These are phyloP conservation scores for Yponomeuta evonymella DNA, from an alignment of 2,888 invertebrate species.

Conservation along the genomic window DNA sequence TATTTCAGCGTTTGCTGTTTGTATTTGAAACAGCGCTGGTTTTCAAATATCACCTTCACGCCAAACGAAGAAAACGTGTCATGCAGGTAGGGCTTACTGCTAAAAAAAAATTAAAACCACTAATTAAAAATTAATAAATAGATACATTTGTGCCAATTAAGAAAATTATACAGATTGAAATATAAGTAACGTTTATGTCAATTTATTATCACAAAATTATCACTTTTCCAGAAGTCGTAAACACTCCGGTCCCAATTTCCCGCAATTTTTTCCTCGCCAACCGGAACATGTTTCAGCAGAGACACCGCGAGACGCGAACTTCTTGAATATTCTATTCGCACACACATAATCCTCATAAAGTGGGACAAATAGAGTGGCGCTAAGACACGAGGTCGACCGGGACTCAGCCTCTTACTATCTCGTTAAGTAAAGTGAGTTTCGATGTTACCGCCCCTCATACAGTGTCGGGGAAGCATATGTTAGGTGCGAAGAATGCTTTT, in stretches of 20 bases:
- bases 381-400: neutral
- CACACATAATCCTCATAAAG: conserved; percentile 9
- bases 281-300: neutral
- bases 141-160: too few relatives aligned
- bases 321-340: conserved; percentile 10
- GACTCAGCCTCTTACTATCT: conserved; percentile 23
- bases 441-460: conserved; percentile 19
- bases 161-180: too few relatives aligned
- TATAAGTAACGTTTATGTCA: too few relatives aligned
- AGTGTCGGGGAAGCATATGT: conserved; percentile 1
- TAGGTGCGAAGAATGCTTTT: neutral
- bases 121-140: too few relatives aligned
- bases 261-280: neutral
- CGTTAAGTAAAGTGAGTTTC: conserved; percentile 29
- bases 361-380: conserved; percentile 9
- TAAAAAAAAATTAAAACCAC: too few relatives aligned
- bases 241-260: neutral
- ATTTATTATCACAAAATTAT: too few relatives aligned
- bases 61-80: too few relatives aligned
- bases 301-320: neutral
- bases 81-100: too few relatives aligned
- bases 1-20: too few relatives aligned
- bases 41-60: too few relatives aligned
- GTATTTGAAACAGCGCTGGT: too few relatives aligned
- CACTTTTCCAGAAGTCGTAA: too few relatives aligned